These are phyloP conservation scores for Drosophila bocqueti DNA, from an alignment of 1,140 invertebrate species.

Conservation along the genomic window DNA sequence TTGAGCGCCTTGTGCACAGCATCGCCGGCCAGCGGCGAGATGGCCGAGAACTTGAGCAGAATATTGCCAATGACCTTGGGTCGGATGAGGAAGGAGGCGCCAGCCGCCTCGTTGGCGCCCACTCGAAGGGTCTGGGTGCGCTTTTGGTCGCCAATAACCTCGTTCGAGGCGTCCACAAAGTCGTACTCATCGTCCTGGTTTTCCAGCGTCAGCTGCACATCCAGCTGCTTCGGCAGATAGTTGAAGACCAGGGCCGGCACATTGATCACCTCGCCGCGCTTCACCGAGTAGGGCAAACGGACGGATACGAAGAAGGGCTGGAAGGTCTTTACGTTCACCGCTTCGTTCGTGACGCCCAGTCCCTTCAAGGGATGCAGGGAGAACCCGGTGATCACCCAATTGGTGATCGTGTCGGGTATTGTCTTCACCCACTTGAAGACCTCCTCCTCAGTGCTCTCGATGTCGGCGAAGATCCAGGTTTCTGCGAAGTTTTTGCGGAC, in stretches of 20 bases:
- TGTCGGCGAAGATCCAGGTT: constrained; percentile 80
- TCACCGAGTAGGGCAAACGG: constrained; percentile 93
- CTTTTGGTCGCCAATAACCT: constrained; percentile 86
- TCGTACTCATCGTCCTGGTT: constrained; percentile 93
- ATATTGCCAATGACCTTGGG: constrained; percentile 91
- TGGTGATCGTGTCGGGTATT: constrained; percentile 96
- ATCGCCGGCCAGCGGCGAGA: constrained; percentile 90
- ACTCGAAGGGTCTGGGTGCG: constrained; percentile 88
- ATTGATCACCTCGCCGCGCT: constrained; percentile 87
- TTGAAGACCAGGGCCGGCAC: constrained; percentile 82
- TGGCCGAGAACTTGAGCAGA: constrained; percentile 91
- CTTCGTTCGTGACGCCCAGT: constrained; percentile 91
- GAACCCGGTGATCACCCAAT: constrained; percentile 96
- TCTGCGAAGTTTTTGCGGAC: constrained; percentile 78
- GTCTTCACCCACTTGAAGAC: constrained; percentile 84
- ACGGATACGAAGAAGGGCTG: constrained; percentile 95
- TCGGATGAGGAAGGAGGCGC: constrained; percentile 92
- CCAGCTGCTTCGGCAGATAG: constrained; percentile 88
- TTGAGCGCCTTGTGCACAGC: constrained; percentile 89
- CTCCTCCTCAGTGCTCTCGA: constrained; percentile 64
- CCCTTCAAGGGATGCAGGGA: constrained; percentile 94
- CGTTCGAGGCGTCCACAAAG: constrained; percentile 88
- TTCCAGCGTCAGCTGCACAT: constrained; percentile 92
- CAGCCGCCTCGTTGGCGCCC: constrained; percentile 88
- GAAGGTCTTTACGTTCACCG: constrained; percentile 93